These are phyloP conservation scores for Trissolcus brochymenae DNA, from an alignment of 2,888 invertebrate genomes.

Conservation along the genomic window DNA sequence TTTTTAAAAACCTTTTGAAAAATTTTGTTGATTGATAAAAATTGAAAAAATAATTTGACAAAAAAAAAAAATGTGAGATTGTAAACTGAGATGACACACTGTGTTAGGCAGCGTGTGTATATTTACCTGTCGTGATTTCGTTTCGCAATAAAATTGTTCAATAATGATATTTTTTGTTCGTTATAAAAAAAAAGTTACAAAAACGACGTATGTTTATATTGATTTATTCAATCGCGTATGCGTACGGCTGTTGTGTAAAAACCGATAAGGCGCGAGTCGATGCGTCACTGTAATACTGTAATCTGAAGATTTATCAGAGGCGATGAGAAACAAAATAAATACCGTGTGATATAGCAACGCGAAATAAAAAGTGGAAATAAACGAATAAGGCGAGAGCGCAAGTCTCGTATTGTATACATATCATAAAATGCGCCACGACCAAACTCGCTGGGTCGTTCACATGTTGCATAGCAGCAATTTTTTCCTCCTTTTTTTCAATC, in stretches of 20 bases:
- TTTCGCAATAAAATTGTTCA: slow-evolving; percentile 47
- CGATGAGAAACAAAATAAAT: slow-evolving; percentile 58
- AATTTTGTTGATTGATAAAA: too few relatives aligned
- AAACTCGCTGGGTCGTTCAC: slow-evolving; percentile 39
- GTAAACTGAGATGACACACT: slow-evolving; percentile 1
- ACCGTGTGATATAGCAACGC: slow-evolving; percentile 52
- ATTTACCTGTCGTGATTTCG: slow-evolving; percentile 21
- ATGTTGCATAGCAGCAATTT: slow-evolving; percentile 42
- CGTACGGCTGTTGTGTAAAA: slow-evolving; percentile 52
- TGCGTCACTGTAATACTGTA: slow-evolving; percentile 58
- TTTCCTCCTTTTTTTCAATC: slow-evolving; percentile 36
- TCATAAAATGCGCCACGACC: slow-evolving; percentile 48
- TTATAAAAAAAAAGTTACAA: slow-evolving; percentile 15
- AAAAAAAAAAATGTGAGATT: neutral
- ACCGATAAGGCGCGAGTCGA: slow-evolving; percentile 59
- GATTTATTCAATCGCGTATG: slow-evolving; percentile 54
- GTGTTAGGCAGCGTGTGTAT: slow-evolving; percentile 1
- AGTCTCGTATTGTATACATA: slow-evolving; percentile 46
- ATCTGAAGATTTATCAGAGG: slow-evolving; percentile 59
- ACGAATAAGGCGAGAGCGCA: slow-evolving; percentile 53
- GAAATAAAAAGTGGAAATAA: slow-evolving; percentile 50
- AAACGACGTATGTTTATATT: slow-evolving; percentile 43
- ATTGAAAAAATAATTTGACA: too few relatives aligned
- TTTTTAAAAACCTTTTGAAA: too few relatives aligned
- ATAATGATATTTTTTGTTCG: slow-evolving; percentile 39